Base-by-base conservation (phyloP, 1,140 invertebrate species). In the Caenorhabditis inopinata region DNA sequence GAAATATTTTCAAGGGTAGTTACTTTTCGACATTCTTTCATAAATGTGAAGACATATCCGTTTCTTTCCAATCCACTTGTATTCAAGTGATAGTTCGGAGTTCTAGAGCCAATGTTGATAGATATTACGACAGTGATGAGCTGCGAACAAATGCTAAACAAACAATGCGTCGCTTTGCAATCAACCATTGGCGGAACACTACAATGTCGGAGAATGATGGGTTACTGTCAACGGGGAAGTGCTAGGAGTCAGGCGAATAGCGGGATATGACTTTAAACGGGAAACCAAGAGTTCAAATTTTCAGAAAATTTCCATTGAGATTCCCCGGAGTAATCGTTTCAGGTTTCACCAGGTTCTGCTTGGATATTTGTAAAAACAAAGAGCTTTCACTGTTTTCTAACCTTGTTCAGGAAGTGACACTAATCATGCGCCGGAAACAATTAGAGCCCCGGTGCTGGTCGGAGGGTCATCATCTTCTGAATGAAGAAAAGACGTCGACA, bases 361-460 rank as follows among this genome's bases (percentile, higher is more conserved):
- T n/a, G n/a, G n/a, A n/a, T n/a, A n/a, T n/a, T n/a, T n/a, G n/a
- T n/a, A n/a, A n/a, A n/a, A n/a, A n/a, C n/a, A n/a, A n/a, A n/a
- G n/a, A n/a, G n/a, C n/a, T n/a, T n/a, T n/a, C n/a, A n/a, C n/a
- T 3, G 18, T 58, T 12, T 38, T 11, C 32, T 21, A 68, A 29
- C 38, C 2, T 21, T 68, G 21, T 68, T 18, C 58, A 38, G 58
- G 58, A 68, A 68, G 58, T 29, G 5, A 42, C 58, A 68, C 58
- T 32, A 68, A 68, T 68, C 58, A 68, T 68, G 58, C 38, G 23
- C 58, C 58, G 58, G 58, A 68, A 68, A 32, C 58, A 68, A 68
- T 68, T 68, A 68, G 58, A 68, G 58, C 58, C n/a, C 7, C 27
- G 11, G 23, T 11, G n/a, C n/a, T 21, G 48, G 48, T 32, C 23